Conservation (phyloP, 2,113 vertebrate species). For the Anarhynchus alexandrinus region DNA sequence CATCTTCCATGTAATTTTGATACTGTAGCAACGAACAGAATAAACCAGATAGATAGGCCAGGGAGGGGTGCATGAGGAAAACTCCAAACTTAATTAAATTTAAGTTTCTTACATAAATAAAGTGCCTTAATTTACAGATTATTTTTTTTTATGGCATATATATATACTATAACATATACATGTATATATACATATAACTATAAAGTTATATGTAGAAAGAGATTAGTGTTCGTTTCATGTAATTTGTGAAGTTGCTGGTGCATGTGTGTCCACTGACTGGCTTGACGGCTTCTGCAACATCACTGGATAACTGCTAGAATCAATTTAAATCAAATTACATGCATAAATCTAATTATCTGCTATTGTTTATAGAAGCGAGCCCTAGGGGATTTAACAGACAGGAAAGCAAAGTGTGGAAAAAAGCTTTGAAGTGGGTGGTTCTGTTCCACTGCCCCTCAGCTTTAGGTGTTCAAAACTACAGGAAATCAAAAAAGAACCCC, state of each 20-base stretch:
- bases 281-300: not conserved
- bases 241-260: not conserved
- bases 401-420: constrained; percentile 23
- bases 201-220: not conserved
- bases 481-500: not conserved
- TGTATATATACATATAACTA: too few species aligned
- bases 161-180: too few species aligned
- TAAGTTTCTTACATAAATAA: not conserved
- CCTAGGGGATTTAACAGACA: constrained; percentile 24
- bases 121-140: not conserved
- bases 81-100: not conserved
- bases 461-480: constrained; percentile 12
- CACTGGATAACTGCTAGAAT: constrained; percentile 7
- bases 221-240: not conserved
- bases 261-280: not conserved
- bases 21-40: not conserved
- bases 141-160: not conserved
- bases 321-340: constrained; percentile 58
- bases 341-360: constrained; percentile 49
- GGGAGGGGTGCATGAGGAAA: not conserved
- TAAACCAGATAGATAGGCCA: not conserved
- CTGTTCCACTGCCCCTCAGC: not conserved
- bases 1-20: not conserved
- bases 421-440: constrained; percentile 19
- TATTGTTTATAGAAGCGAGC: constrained; percentile 39